phyloP scores from a whole-genome alignment of 2,113 vertebrate species.

The Syngnathoides biaculeatus region DNA sequence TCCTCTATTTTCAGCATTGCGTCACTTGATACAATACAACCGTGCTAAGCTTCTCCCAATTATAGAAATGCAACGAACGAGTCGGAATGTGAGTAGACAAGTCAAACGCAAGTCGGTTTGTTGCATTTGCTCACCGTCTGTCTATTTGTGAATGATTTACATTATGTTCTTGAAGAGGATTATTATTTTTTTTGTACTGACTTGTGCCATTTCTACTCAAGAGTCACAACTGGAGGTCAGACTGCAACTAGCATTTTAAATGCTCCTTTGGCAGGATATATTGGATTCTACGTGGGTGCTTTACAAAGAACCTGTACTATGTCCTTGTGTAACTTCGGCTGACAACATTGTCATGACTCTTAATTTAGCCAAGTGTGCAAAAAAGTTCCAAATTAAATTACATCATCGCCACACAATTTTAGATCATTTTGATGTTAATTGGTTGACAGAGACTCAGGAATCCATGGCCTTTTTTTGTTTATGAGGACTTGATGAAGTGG shows the following conservation, averaged over 20 bases:
- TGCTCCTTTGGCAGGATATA: conserved; percentile 40
- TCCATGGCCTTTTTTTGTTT: conserved; percentile 34
- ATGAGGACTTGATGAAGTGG: conserved; percentile 31
- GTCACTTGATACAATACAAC: conserved; percentile 1
- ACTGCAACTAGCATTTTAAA: conserved; percentile 29
- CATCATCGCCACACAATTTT: conserved; percentile 4
- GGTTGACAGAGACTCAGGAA: conserved; percentile 18
- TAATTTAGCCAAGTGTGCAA: background rate
- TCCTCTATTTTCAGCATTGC: conserved; percentile 1
- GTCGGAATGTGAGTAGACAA: background rate
- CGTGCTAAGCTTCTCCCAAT: conserved; percentile 2
- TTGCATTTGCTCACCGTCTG: conserved; percentile 12
- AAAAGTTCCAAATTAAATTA: conserved; percentile 12
- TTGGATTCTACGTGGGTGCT: conserved; percentile 35
- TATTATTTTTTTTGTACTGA: conserved; percentile 9
- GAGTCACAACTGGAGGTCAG: conserved; percentile 31
- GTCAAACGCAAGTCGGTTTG: conserved; percentile 38
- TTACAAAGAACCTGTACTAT: conserved; percentile 8
- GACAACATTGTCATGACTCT: background rate
- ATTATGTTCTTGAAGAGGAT: conserved; percentile 8
- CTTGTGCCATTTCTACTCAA: conserved; percentile 20
- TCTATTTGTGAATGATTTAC: conserved; percentile 7
- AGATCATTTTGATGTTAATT: background rate
- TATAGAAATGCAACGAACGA: conserved; percentile 7
- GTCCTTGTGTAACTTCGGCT: background rate